Evolutionary conservation across 2,113 vertebrate species (phyloP), one percentile per base, ranked within the genome.

Genomic region (Semnopithecus entellus): DNA sequence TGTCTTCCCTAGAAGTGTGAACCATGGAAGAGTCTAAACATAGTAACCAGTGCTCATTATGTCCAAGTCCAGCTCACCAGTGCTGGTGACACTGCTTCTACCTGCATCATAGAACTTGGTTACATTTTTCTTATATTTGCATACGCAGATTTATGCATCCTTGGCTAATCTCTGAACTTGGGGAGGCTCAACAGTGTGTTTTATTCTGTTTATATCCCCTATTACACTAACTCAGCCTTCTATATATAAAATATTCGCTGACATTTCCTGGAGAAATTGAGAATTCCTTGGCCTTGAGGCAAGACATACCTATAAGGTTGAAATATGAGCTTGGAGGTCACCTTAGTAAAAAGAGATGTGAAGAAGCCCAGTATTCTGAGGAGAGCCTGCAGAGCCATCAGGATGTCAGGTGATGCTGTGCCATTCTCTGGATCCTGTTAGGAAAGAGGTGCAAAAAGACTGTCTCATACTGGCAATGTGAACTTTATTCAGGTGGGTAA

Each of bases 191-290:
- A 82, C 22, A 82, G 2, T 87, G 40, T 73, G 23, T 90, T 48
- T 93, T 55, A 89, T 38, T 73, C 22, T 9, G 32, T 70, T 86
- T 52, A 52, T 86, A 61, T 52, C 8, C 7, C 27, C 11, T 11
- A 50, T 61, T 70, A 76, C n/a, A 70, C 18, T 95, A 76, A 82
- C 38, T 86, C 40, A 81, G 40, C 18, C 76, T 95, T 57, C 48
- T 90, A n/a, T 81, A 76, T 30, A 73, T 80, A 96, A 6, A 80
- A 85, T 92, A 14, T 14, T 90, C 9, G 22, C 20, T 75, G 57
- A 86, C 72, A 57, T 93, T 80, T 95, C 40, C 59, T 78, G 8
- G 22, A 76, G 20, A 93, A 93, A 93, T 88, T 30, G 61, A 64
- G 11, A 64, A 64, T 30, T 30, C 27, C 61, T 64, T 64, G 11